Conservation (phyloP, 1,140 invertebrate species). For the Cherax destructor region DNA sequence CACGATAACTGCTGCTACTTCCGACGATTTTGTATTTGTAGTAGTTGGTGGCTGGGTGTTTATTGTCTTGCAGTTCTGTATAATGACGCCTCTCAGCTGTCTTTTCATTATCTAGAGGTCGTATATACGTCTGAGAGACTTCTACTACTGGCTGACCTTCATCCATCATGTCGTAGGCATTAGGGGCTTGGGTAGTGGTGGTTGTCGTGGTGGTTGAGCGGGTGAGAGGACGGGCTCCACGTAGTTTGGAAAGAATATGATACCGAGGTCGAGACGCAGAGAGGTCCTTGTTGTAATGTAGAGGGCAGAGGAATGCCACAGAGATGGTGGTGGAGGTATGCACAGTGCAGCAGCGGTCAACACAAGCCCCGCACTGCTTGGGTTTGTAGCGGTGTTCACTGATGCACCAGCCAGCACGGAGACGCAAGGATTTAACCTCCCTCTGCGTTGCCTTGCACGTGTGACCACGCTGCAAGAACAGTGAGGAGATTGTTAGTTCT, state of each 20-base stretch:
- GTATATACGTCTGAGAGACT: neutral
- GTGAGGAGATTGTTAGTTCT: neutral
- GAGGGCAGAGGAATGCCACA: slow-evolving; percentile 47
- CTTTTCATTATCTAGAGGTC: neutral
- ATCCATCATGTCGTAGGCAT: slow-evolving; percentile 49
- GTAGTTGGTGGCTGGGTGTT: neutral
- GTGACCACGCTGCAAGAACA: slow-evolving; percentile 38
- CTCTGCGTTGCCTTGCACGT: slow-evolving; percentile 35
- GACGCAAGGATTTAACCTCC: neutral
- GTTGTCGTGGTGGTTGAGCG: neutral
- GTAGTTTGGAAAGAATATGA: neutral
- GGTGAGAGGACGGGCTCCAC: neutral
- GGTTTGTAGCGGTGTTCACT: slow-evolving; percentile 23
- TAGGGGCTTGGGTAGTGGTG: neutral
- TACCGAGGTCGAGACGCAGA: neutral
- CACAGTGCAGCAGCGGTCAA: slow-evolving; percentile 19
- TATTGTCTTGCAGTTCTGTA: neutral
- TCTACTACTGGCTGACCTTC: slow-evolving; percentile 25
- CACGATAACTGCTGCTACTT: neutral
- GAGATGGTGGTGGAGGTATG: slow-evolving; percentile 45
- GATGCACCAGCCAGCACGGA: slow-evolving; percentile 44
- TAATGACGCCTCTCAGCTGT: neutral
- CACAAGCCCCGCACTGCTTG: slow-evolving; percentile 32
- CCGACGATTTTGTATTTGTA: neutral
- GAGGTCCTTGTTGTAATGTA: slow-evolving; percentile 52